Percentiles rank a stretch among this genome's conserved stretches.
These are phyloP conservation scores for Gambelia wislizenii DNA, from an alignment of 2,797 vertebrate species.

Conservation along the genomic window DNA sequence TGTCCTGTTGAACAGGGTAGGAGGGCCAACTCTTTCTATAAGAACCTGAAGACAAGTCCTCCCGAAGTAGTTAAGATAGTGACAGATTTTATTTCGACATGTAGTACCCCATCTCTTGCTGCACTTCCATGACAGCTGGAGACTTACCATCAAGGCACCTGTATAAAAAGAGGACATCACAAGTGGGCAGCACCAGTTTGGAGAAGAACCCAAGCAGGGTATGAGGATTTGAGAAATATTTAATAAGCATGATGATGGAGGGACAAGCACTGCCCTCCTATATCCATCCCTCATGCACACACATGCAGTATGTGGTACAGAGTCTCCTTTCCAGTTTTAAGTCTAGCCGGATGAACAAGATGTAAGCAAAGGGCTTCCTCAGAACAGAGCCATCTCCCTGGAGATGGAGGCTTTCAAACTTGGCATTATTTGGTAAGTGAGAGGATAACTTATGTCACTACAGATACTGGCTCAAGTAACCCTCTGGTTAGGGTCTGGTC, in stretches of 20 bases:
- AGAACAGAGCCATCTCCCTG: neutral
- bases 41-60: neutral
- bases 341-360: neutral
- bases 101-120: neutral
- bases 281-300: neutral
- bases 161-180: neutral
- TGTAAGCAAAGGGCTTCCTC: neutral
- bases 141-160: conserved; percentile 14
- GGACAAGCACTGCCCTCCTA: neutral
- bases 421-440: neutral
- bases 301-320: neutral
- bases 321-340: neutral
- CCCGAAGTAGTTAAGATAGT: neutral
- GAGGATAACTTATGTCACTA: neutral
- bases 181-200: neutral
- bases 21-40: neutral
- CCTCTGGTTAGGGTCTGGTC: neutral
- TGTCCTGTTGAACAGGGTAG: neutral
- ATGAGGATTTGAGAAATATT: neutral
- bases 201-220: conserved; percentile 1
- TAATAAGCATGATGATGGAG: accelerated
- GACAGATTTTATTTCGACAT: conserved; percentile 22
- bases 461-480: conserved; percentile 8
- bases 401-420: neutral
- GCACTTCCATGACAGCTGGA: neutral